These are phyloP conservation scores for Epicampocera succincta DNA, from an alignment of 2,888 invertebrate genomes.

Conservation along the genomic window DNA sequence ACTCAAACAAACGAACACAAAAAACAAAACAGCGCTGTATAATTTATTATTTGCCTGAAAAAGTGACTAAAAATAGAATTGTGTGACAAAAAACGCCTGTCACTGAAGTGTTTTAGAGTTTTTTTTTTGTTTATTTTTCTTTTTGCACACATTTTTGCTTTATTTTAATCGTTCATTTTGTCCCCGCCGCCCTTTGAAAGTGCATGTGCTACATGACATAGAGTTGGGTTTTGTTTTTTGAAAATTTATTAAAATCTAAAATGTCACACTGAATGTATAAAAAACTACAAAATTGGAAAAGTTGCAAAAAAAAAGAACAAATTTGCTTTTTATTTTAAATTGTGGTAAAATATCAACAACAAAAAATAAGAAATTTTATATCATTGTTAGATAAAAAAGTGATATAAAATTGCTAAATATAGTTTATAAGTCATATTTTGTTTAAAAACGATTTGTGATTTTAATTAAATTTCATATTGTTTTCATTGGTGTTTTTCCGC, in stretches of 20 bases:
- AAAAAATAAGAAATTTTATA: too few species aligned
- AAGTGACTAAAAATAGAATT: conserved; percentile 29
- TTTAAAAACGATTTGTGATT: too few species aligned
- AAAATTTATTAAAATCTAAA: conserved; percentile 53
- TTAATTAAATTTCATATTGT: too few species aligned
- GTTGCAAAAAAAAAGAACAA: neutral
- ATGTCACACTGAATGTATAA: conserved; percentile 2
- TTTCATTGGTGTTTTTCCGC: too few species aligned
- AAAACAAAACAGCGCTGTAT: conserved; percentile 1
- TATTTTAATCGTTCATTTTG: conserved; percentile 40
- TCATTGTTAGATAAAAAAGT: too few species aligned
- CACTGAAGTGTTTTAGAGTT: conserved; percentile 43
- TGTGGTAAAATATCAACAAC: too few species aligned
- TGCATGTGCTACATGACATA: conserved; percentile 62
- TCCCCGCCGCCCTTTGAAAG: conserved; percentile 30
- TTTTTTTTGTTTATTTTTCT: conserved; percentile 7
- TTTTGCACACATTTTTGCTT: conserved; percentile 16
- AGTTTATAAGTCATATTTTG: too few species aligned
- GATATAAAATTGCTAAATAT: too few species aligned
- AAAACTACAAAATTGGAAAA: neutral
- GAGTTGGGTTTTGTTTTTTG: conserved; percentile 36
- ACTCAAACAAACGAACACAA: conserved; percentile 19
- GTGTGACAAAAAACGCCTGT: conserved; percentile 43
- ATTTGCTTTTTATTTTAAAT: neutral
- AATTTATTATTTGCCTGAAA: conserved; percentile 51